Base-by-base conservation (phyloP, 2,113 vertebrate genomes). In the Plestiodon gilberti region DNA sequence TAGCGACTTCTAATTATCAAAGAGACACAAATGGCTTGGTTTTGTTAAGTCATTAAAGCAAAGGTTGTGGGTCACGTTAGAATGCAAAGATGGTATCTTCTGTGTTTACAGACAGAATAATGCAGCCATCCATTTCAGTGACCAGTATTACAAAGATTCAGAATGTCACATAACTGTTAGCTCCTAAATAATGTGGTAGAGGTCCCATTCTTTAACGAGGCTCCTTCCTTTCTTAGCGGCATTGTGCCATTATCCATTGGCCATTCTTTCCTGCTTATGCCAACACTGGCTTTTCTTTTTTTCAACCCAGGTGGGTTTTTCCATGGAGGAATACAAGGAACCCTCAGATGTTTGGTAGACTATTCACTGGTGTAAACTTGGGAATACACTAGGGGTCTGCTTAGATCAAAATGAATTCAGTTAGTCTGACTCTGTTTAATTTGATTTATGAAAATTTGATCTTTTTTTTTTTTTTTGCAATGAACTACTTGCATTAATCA, bases 21-120 rank as follows among this genome's bases (percentile, higher is more conserved):
- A 89, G 73, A 86, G 78, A 10, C 20, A 80, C 14, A 85, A 92
- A 87, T 73, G 33, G 75, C 30, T n/a, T 75, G 18, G n/a, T 55
- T 85, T 89, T 78, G 55, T 43, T 78, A 71, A 48, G 87, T 85
- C 71, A 91, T 17, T 82, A 90, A 85, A 88, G 25, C 64, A 62
- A 33, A 43, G 57, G 75, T 11, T 10, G 13, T 57, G 55, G 81
- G 33, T 79, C 15, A 83, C 87, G 80, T 89, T 64, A 82, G 86
- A 84, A 76, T 69, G 85, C 61, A 82, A 87, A 20, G 84, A 30
- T 40, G 35, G 35, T 22, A 2, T 78, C 20, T 11, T 40, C 3
- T 30, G 14, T 57, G 35, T 87, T 75, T 33, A 78, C 52, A 88
- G 0, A 71, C 78, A 81, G 87, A 92, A 78, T 25, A 52, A 81